These are phyloP conservation scores for Nomada goodeniana DNA, from an alignment of 2,888 invertebrate species.

Conservation along the genomic window DNA sequence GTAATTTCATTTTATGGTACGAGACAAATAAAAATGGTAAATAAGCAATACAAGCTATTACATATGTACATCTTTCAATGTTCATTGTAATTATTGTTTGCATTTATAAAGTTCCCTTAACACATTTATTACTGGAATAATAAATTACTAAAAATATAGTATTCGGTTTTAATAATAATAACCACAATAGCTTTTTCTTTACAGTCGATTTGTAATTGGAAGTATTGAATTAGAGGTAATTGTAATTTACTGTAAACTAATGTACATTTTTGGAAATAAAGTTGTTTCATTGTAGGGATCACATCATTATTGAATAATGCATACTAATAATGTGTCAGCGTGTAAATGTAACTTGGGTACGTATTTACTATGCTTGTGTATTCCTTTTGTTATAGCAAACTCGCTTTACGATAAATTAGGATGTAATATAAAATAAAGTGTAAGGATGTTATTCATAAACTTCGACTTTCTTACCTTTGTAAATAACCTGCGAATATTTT, in stretches of 20 bases:
- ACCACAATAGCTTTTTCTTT: background rate
- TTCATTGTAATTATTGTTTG: background rate
- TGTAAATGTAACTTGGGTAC: background rate
- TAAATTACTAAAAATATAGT: background rate
- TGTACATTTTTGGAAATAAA: conserved; percentile 42
- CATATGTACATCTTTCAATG: too few species aligned
- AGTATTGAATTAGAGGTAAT: conserved; percentile 8
- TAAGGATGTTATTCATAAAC: conserved; percentile 12
- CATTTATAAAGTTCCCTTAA: background rate
- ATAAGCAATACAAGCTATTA: background rate
- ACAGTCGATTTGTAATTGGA: background rate
- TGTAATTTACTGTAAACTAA: conserved; percentile 37
- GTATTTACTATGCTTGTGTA: background rate
- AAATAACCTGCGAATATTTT: background rate
- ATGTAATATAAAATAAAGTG: conserved; percentile 27
- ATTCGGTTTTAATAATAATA: background rate
- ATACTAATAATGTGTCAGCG: background rate
- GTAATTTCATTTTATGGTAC: background rate
- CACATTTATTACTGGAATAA: background rate
- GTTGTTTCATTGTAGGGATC: conserved; percentile 2
- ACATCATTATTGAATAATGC: background rate
- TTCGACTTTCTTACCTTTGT: background rate
- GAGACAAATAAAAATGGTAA: background rate
- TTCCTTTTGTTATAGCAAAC: conserved; percentile 12
- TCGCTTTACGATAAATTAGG: conserved; percentile 5